Conservation (phyloP, 53 echinoderm and acorn worm species). For the Mesocentrotus franciscanus region DNA sequence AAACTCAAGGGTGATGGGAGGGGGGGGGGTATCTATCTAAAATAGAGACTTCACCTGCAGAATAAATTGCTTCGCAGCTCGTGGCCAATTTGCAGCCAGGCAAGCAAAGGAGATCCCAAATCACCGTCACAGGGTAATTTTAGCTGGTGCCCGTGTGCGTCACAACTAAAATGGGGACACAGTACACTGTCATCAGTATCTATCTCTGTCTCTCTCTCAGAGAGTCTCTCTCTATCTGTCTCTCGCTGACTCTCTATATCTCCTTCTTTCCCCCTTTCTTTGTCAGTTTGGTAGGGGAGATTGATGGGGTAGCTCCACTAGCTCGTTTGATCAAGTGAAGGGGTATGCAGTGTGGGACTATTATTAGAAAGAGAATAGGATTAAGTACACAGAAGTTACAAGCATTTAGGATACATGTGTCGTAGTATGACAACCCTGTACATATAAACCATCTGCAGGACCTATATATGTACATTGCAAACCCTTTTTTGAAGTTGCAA, state of each 20-base stretch:
- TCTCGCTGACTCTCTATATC: not conserved
- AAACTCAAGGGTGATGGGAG: not conserved
- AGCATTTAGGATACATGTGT: not conserved
- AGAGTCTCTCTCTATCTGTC: not conserved
- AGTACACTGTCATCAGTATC: conserved; percentile 11
- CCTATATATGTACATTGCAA: too few species aligned
- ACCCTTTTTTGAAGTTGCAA: too few species aligned
- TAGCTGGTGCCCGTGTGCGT: conserved; percentile 54
- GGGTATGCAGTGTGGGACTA: not conserved
- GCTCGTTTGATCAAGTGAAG: not conserved
- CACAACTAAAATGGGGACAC: conserved; percentile 32
- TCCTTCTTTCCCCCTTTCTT: not conserved
- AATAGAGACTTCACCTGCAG: conserved; percentile 36
- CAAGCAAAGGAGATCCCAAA: conserved; percentile 48
- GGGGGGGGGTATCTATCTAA: not conserved
- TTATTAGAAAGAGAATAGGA: conserved; percentile 7
- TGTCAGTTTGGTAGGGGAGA: not conserved
- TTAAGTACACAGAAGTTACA: not conserved
- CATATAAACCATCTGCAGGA: too few species aligned
- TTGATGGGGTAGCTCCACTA: conserved; percentile 48
- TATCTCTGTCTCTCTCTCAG: conserved; percentile 29
- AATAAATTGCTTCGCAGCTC: conserved; percentile 42
- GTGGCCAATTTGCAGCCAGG: conserved; percentile 51
- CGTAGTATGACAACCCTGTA: too few species aligned
- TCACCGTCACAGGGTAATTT: conserved; percentile 54